Conservation (phyloP, 2,113 vertebrate genomes). For the Dendrocopos noguchii region DNA sequence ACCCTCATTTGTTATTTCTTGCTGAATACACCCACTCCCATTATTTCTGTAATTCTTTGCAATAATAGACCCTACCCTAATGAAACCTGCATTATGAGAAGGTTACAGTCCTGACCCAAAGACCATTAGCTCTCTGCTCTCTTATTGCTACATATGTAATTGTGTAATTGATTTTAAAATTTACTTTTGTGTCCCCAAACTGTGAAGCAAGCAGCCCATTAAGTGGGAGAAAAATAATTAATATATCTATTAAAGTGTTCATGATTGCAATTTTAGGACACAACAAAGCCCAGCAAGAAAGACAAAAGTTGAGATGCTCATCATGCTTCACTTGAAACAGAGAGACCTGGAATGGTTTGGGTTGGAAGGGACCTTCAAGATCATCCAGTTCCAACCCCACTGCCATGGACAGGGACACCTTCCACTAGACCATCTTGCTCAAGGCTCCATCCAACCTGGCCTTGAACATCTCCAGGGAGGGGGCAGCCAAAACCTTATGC, state of each 20-base stretch:
- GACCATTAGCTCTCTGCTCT: constrained; percentile 81
- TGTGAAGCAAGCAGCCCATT: constrained; percentile 72
- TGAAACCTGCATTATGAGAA: constrained; percentile 84
- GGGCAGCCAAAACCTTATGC: no score
- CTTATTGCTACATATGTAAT: constrained; percentile 84
- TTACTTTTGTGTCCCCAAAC: constrained; percentile 77
- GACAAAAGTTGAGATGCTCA: neutral
- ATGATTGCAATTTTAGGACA: constrained; percentile 4
- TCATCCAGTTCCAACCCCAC: no score
- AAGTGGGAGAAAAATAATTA: constrained; percentile 73
- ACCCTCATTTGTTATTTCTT: constrained; percentile 89
- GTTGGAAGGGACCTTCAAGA: no score
- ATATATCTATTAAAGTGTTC: constrained; percentile 62
- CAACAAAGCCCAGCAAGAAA: neutral
- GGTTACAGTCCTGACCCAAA: constrained; percentile 80
- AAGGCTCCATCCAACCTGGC: no score
- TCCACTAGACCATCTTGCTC: no score
- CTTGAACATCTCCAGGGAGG: no score
- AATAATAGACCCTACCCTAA: constrained; percentile 82
- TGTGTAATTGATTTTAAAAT: constrained; percentile 87
- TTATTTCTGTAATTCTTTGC: constrained; percentile 81
- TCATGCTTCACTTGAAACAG: neutral
- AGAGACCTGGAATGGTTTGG: no score
- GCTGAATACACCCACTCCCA: constrained; percentile 82
- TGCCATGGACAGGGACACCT: no score